These are phyloP conservation scores for Onthophagus taurus DNA, from an alignment of 1,140 invertebrate species.

Conservation along the genomic window DNA sequence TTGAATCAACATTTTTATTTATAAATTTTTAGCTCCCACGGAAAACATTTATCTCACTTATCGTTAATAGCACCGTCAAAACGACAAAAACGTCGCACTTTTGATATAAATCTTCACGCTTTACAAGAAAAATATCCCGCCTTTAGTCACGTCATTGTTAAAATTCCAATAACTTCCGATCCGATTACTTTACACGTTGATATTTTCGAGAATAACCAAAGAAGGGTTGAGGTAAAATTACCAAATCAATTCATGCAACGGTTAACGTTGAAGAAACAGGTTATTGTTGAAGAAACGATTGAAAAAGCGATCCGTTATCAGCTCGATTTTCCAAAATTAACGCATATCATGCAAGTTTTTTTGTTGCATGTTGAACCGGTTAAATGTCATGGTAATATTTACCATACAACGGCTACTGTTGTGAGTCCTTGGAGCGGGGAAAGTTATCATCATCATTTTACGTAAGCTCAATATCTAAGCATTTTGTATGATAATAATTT, in stretches of 20 bases:
- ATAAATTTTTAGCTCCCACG: constrained; percentile 44
- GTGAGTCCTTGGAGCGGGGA: constrained; percentile 55
- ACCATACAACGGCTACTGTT: constrained; percentile 50
- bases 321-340: constrained; percentile 45
- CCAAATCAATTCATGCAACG: constrained; percentile 40
- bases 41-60: constrained; percentile 53
- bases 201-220: constrained; percentile 46
- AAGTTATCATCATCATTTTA: constrained; percentile 49
- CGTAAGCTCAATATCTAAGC: constrained; percentile 37
- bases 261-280: constrained; percentile 31
- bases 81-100: constrained; percentile 42
- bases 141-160: constrained; percentile 63
- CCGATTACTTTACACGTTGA: constrained; percentile 55
- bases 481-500: background rate
- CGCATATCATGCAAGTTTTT: constrained; percentile 50
- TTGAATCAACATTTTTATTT: background rate
- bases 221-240: constrained; percentile 40
- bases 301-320: constrained; percentile 49
- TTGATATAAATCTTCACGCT: constrained; percentile 52
- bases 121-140: constrained; percentile 44
- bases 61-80: constrained; percentile 45
- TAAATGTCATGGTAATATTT: constrained; percentile 36
- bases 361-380: constrained; percentile 46
- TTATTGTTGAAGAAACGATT: constrained; percentile 42
- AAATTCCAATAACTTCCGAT: constrained; percentile 49